Conservation (phyloP, 2,888 invertebrate species). For the Micoletzkya japonica region DNA sequence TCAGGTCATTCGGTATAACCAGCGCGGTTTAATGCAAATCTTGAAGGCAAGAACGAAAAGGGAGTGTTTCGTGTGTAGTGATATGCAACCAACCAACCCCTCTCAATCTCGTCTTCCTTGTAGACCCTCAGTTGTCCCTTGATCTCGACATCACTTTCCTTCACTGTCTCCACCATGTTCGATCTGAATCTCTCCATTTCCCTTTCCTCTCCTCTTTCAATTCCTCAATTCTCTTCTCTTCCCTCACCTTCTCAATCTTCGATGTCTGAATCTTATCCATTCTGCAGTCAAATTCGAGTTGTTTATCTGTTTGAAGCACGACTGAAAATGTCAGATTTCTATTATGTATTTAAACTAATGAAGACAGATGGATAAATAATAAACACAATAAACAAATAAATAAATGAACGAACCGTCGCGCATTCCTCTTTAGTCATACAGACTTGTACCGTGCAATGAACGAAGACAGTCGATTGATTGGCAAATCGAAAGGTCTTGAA, state of each 20-base stretch:
- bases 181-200: background rate
- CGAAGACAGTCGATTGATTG: conserved; percentile 54
- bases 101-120: conserved; percentile 9
- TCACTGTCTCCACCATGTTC: background rate
- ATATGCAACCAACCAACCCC: background rate
- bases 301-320: conserved; percentile 45
- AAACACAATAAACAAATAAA: no score
- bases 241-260: no score
- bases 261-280: background rate
- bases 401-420: conserved; percentile 40
- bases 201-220: no score
- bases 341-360: background rate
- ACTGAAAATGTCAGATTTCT: conserved; percentile 32
- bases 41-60: no score
- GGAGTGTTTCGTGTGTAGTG: no score
- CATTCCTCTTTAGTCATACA: conserved; percentile 53
- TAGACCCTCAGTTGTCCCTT: background rate
- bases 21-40: no score
- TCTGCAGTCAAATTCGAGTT: conserved; percentile 46
- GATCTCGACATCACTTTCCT: background rate
- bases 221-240: no score
- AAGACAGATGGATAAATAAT: background rate
- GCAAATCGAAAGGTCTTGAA: conserved; percentile 59
- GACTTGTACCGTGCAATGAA: conserved; percentile 57
- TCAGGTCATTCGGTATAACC: no score